These are phyloP conservation scores for Furnarius figulus DNA, from an alignment of 2,113 vertebrate genomes.

Conservation along the genomic window DNA sequence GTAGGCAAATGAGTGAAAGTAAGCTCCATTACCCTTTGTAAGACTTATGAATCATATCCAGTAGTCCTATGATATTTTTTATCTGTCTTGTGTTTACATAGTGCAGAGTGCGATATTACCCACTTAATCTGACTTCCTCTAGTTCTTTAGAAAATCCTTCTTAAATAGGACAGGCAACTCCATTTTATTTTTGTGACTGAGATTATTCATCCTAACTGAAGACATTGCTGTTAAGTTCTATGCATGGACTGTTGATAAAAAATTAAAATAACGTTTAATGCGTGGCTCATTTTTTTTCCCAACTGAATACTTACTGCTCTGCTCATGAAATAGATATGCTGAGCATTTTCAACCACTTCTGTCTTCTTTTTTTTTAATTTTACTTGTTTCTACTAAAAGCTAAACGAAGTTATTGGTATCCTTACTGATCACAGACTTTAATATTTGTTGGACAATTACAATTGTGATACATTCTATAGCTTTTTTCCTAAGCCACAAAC, in stretches of 20 bases:
- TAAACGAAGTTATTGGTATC: constrained; percentile 63
- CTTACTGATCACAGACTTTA: constrained; percentile 59
- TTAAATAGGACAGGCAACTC: constrained; percentile 25
- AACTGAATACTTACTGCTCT: constrained; percentile 57
- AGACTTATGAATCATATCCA: constrained; percentile 57
- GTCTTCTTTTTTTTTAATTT: neutral
- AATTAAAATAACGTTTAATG: constrained; percentile 77
- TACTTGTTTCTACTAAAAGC: constrained; percentile 60
- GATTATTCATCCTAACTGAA: constrained; percentile 69
- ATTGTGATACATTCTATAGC: constrained; percentile 77
- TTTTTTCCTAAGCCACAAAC: constrained; percentile 78
- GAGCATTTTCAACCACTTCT: neutral
- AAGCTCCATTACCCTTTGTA: constrained; percentile 62
- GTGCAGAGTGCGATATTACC: constrained; percentile 51
- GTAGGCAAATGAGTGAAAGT: constrained; percentile 51
- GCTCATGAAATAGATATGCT: constrained; percentile 57
- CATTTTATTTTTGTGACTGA: constrained; percentile 57
- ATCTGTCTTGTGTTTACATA: constrained; percentile 64
- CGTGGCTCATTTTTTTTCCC: constrained; percentile 61
- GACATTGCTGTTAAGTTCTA: constrained; percentile 66
- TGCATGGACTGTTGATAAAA: constrained; percentile 73
- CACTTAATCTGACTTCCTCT: constrained; percentile 37
- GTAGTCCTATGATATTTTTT: constrained; percentile 62
- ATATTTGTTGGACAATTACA: constrained; percentile 77
- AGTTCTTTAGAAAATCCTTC: constrained; percentile 3